These are phyloP conservation scores for Lordiphosa mommai DNA, from an alignment of 1,140 invertebrate species.

Conservation along the genomic window DNA sequence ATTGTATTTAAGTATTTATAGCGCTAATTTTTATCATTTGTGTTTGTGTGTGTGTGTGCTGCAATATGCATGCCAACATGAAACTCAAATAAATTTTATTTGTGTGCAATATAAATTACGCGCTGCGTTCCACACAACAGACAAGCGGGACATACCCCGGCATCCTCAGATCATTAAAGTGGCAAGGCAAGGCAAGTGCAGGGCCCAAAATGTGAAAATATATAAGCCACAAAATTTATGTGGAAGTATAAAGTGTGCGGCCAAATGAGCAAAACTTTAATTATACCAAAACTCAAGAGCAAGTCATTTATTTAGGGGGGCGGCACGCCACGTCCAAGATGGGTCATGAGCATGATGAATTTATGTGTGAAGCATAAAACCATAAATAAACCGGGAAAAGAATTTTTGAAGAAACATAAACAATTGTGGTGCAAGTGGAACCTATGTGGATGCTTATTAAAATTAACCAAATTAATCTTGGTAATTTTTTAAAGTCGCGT, in stretches of 20 bases:
- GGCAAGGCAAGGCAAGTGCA: conserved; percentile 61
- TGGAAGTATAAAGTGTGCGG: conserved; percentile 30
- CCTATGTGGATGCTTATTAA: no score
- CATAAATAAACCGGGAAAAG: no score
- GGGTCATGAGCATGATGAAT: conserved; percentile 41
- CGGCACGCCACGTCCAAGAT: neutral
- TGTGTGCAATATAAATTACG: conserved; percentile 65
- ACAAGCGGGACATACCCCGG: conserved; percentile 20
- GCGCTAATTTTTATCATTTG: conserved; percentile 62
- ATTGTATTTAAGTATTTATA: conserved; percentile 52
- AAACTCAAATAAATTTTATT: conserved; percentile 69
- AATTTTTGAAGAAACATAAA: no score
- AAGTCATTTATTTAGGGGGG: conserved; percentile 43
- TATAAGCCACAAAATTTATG: conserved; percentile 31
- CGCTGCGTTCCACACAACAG: conserved; percentile 27
- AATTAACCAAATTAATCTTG: no score
- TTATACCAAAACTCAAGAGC: conserved; percentile 56
- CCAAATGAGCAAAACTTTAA: conserved; percentile 61
- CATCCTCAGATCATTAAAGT: conserved; percentile 54
- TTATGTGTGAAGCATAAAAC: conserved; percentile 21
- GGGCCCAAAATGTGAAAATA: conserved; percentile 5
- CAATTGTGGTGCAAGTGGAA: no score
- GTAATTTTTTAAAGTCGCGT: no score
- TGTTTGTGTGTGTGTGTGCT: neutral
- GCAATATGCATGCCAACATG: conserved; percentile 55